Percentiles rank a stretch among this genome's conserved stretches.
These are phyloP conservation scores for Calonectris borealis DNA, from an alignment of 2,113 vertebrate genomes.

Conservation along the genomic window DNA sequence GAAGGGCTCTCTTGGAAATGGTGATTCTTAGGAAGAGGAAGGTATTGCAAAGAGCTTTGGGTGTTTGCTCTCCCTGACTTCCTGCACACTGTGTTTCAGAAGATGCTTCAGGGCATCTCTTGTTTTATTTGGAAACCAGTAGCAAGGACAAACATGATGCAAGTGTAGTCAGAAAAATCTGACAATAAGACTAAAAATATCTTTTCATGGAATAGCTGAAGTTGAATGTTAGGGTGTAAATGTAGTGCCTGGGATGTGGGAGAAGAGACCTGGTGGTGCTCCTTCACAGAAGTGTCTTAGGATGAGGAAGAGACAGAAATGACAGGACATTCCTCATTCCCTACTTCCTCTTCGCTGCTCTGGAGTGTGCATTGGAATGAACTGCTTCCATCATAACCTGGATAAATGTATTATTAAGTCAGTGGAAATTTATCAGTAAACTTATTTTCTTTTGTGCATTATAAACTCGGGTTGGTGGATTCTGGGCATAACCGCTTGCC, in stretches of 20 bases:
- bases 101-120: neutral
- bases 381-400: neutral
- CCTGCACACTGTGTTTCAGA: neutral
- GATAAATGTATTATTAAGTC: neutral
- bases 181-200: too few relatives aligned
- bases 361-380: neutral
- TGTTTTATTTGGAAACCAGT: neutral
- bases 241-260: neutral
- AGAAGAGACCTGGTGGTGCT: neutral
- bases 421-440: neutral
- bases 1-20: neutral
- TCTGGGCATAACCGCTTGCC: neutral
- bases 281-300: fast-evolving
- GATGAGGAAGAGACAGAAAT: neutral
- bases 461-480: neutral
- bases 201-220: neutral
- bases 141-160: neutral
- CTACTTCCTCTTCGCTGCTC: neutral
- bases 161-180: neutral
- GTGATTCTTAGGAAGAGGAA: neutral
- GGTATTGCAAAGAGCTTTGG: neutral
- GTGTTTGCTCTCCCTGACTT: neutral
- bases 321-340: neutral
- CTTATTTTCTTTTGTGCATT: neutral
- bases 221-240: neutral